Evolutionary conservation across 2,888 invertebrate species (phyloP), one percentile per base, ranked within the genome.

Genomic region (Metalampra italica): DNA sequence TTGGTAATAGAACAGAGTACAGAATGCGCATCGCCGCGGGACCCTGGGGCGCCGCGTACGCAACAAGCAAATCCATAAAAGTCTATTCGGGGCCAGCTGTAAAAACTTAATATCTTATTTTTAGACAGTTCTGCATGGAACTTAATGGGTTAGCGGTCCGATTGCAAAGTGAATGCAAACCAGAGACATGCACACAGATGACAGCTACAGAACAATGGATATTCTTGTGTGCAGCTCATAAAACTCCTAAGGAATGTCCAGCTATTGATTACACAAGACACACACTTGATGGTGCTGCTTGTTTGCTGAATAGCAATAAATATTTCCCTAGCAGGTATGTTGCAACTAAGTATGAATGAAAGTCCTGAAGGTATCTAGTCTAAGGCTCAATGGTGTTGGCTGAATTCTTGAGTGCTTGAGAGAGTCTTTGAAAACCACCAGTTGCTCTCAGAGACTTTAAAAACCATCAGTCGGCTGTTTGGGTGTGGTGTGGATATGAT

Each of bases 151-250:
- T 99, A 62, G 98, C 99, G 43, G 98, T 99, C 0, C 93, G 96
- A 72, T 90, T 99, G 57, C 99, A 99, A 90, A 94, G 93, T 59
- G 98, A 99, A 82, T 99, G 99, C 81, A 96, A 97, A 73, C 98
- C 99, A 37, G 96, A 97, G 70, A 97, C 96, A 15, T 99, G 99
- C 82, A 97, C 96, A 53, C 99, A 99, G 89, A 99, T 99, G 99
- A 99, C 99, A 41, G 99, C 99, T 30, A 99, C 99, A 29, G 99
- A 99, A 84, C 99, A 99, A 75, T 99, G 99, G 99, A 99, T 99
- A 83, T 99, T 99, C 84, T 90, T 99, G 47, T 99, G 99, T 91
- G 99, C 99, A 51, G 99, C 99, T 39, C 99, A 99, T 82, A 99
- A 99, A 91, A 99, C 99, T 55, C 99, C 99, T 38, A 99, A 99